phyloP scores from a whole-genome alignment of 2,888 invertebrate genomes.

The Plutella xylostella region DNA sequence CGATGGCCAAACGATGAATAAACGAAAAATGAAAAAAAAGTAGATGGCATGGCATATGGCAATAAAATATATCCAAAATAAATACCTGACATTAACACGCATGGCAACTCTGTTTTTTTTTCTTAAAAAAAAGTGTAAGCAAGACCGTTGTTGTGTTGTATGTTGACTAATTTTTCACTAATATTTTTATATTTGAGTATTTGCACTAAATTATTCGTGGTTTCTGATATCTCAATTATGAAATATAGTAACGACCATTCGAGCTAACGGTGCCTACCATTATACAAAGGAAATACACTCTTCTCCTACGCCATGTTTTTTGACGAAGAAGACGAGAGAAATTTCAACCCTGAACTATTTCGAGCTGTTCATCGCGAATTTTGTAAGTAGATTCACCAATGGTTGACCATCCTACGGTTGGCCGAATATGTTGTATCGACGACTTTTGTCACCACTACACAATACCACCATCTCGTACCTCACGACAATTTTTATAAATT shows the following conservation, averaged over 20 bases:
- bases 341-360: conserved; percentile 44
- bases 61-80: conserved; percentile 4
- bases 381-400: conserved; percentile 32
- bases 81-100: no score
- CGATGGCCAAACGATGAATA: neutral
- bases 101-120: no score
- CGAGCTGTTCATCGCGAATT: conserved; percentile 46
- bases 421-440: no score
- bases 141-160: conserved; percentile 49
- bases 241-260: no score
- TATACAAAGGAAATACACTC: neutral
- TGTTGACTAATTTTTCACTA: conserved; percentile 47
- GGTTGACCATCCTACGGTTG: no score
- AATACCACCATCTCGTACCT: no score
- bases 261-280: no score
- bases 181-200: conserved; percentile 45
- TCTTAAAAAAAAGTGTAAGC: conserved; percentile 13
- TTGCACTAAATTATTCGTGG: conserved; percentile 47
- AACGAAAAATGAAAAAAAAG: neutral
- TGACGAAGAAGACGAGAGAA: conserved; percentile 40
- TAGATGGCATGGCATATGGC: conserved; percentile 17
- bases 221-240: conserved; percentile 26
- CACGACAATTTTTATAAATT: no score
- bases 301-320: conserved; percentile 41
- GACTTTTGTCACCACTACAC: no score